These are phyloP conservation scores for Pavo muticus DNA, from an alignment of 2,113 vertebrate species.

Conservation along the genomic window DNA sequence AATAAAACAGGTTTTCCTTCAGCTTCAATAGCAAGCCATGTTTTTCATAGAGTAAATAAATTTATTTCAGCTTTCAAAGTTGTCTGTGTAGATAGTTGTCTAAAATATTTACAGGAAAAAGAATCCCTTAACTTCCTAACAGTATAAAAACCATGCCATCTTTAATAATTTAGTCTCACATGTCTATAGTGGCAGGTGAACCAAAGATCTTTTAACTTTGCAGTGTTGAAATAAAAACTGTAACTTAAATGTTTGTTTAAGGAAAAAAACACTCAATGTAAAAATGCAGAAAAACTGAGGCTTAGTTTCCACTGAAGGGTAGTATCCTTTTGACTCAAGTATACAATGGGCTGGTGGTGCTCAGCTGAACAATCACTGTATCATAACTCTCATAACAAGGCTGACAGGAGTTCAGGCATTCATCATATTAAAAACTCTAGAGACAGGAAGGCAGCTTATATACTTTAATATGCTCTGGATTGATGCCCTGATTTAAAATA, in stretches of 20 bases:
- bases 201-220: not conserved
- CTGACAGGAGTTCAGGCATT: constrained; percentile 55
- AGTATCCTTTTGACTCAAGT: not conserved
- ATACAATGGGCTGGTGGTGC: not conserved
- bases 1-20: not conserved
- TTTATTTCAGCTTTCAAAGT: not conserved
- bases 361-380: constrained; percentile 25
- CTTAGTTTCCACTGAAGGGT: not conserved
- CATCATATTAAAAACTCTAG: not conserved
- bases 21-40: not conserved
- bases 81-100: not conserved
- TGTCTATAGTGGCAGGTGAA: not conserved
- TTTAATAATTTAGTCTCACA: not conserved
- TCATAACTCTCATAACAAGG: constrained; percentile 7
- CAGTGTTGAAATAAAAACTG: not conserved
- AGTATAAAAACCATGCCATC: not conserved
- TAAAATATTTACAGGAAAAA: not conserved
- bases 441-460: constrained; percentile 12
- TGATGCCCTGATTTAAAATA: constrained; percentile 8
- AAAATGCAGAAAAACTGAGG: not conserved
- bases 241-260: not conserved
- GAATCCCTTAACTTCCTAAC: not conserved
- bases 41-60: not conserved
- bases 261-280: not conserved
- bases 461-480: constrained; percentile 42